Conservation (phyloP, 2,113 vertebrate species). For the Isichthys henryi region DNA sequence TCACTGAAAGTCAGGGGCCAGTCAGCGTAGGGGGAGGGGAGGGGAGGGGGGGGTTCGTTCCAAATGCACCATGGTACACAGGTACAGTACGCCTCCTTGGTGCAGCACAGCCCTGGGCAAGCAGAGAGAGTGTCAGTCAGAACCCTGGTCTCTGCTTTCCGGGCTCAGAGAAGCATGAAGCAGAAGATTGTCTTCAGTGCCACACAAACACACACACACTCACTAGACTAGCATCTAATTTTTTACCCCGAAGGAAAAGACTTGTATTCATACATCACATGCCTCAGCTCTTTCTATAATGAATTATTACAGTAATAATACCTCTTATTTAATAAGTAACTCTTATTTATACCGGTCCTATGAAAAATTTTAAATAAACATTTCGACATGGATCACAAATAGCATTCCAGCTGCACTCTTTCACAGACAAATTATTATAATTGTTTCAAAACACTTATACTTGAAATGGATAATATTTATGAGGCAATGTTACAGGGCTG, state of each 20-base stretch:
- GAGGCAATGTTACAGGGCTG: neutral
- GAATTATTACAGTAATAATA: slow-evolving; percentile 14
- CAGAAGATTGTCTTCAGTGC: neutral
- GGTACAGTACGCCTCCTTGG: slow-evolving; percentile 28
- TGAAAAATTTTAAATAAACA: neutral
- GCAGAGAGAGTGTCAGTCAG: slow-evolving; percentile 33
- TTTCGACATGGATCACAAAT: neutral
- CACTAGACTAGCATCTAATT: neutral
- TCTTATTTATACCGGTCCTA: neutral
- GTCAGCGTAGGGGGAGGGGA: slow-evolving; percentile 25
- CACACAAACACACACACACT: neutral
- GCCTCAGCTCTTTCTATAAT: neutral
- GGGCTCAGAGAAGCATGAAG: slow-evolving; percentile 2
- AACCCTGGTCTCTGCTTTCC: neutral
- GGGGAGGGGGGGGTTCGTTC: slow-evolving; percentile 24
- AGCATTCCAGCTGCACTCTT: neutral
- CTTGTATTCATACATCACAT: neutral
- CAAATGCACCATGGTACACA: slow-evolving; percentile 21
- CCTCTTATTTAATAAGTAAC: slow-evolving; percentile 5
- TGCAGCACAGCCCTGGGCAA: neutral
- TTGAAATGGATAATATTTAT: slow-evolving; percentile 12
- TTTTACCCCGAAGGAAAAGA: neutral
- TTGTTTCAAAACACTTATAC: slow-evolving; percentile 13
- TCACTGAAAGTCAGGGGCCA: slow-evolving; percentile 36
- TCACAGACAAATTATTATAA: slow-evolving; percentile 8